Percentiles rank a stretch among this genome's conserved stretches.
Conservation (phyloP, 2,797 vertebrate species). For the Anas acuta region DNA sequence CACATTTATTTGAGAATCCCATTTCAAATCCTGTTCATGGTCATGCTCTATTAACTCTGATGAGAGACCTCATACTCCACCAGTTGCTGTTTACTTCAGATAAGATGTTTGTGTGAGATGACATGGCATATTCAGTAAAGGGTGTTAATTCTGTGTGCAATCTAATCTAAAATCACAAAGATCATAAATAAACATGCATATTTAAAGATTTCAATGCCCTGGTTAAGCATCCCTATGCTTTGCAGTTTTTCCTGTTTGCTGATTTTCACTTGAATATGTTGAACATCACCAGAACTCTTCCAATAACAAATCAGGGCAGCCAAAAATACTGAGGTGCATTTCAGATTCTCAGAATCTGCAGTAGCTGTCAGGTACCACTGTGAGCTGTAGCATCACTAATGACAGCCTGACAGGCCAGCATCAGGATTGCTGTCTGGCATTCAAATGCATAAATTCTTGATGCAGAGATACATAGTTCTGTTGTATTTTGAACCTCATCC, state of each 20-base stretch:
- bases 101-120: background rate
- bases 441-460: slow-evolving; percentile 7
- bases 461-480: background rate
- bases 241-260: background rate
- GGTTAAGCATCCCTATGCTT: background rate
- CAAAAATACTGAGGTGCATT: background rate
- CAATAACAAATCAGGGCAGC: background rate
- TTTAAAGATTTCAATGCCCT: background rate
- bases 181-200: background rate
- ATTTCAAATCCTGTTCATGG: background rate
- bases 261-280: background rate
- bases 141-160: background rate
- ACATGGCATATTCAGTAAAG: background rate
- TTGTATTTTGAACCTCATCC: background rate
- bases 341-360: background rate
- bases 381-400: background rate
- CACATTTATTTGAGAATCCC: background rate
- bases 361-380: background rate
- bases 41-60: background rate
- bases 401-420: background rate
- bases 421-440: background rate
- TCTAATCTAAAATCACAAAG: background rate
- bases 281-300: background rate
- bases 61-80: background rate
- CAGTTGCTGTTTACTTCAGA: background rate